Conservation (phyloP, 1,140 invertebrate genomes). For the Himalopsyche phryganea region DNA sequence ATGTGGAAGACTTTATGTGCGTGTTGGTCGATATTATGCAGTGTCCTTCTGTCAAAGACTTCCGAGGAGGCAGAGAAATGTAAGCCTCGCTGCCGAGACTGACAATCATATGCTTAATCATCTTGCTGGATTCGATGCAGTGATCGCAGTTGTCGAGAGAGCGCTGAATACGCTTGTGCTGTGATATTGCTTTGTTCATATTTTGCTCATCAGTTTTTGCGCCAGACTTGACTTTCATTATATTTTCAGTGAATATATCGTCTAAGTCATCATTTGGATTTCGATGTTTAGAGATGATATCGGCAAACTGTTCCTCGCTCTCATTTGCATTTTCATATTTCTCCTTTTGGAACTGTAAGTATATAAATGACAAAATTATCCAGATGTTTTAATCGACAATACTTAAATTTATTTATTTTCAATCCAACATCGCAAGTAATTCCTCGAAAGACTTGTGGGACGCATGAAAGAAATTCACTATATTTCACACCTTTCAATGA, state of each 20-base stretch:
- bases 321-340: slow-evolving; percentile 79
- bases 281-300: slow-evolving; percentile 65
- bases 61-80: slow-evolving; percentile 71
- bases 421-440: too few species aligned
- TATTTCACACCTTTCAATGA: too few species aligned
- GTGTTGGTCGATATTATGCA: slow-evolving; percentile 84
- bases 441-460: too few species aligned
- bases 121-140: slow-evolving; percentile 77
- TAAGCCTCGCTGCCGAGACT: slow-evolving; percentile 79
- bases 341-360: slow-evolving; percentile 80
- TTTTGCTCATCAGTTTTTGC: slow-evolving; percentile 64
- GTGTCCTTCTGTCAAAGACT: slow-evolving; percentile 81
- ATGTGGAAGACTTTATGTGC: slow-evolving; percentile 73
- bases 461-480: too few species aligned
- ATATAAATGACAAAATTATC: slow-evolving; percentile 30
- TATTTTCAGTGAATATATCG: slow-evolving; percentile 80
- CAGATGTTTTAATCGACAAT: too few species aligned
- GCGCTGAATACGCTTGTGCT: slow-evolving; percentile 66
- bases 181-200: slow-evolving; percentile 65
- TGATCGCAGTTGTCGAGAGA: slow-evolving; percentile 75
- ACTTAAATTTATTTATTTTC: too few species aligned
- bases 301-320: slow-evolving; percentile 76
- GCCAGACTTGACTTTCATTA: slow-evolving; percentile 59
- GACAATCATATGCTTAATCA: slow-evolving; percentile 86
- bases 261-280: slow-evolving; percentile 77